Evolutionary conservation across 2,113 vertebrate genomes (phyloP).

Genomic region (Haemorhous mexicanus): DNA sequence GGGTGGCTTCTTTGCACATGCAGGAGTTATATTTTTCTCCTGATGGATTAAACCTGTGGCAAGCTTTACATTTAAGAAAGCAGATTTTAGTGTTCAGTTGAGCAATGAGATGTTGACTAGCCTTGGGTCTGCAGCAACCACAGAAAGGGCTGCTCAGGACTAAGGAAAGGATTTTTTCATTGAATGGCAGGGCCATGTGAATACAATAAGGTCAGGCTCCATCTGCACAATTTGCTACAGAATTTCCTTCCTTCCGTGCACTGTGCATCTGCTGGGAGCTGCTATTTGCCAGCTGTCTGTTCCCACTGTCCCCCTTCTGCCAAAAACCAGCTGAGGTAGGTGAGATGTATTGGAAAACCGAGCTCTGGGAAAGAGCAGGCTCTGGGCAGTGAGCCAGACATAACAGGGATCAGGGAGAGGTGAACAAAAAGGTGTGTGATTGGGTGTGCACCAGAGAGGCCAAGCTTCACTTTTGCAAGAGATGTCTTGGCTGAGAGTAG

Average conservation of each 20-base stretch:
- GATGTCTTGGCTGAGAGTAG: neutral
- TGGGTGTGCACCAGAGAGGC: neutral
- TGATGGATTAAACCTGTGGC: neutral
- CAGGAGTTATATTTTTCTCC: neutral
- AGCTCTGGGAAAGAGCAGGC: slow-evolving; percentile 32
- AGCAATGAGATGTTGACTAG: neutral
- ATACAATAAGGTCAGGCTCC: slow-evolving; percentile 48
- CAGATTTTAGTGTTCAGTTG: neutral
- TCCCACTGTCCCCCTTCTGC: neutral
- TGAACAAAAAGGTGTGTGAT: neutral
- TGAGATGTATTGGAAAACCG: neutral
- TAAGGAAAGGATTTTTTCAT: neutral
- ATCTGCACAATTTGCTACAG: slow-evolving; percentile 27
- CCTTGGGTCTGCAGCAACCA: neutral
- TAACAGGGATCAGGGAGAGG: slow-evolving; percentile 18
- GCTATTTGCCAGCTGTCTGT: slow-evolving; percentile 32
- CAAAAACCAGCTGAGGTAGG: slow-evolving; percentile 6
- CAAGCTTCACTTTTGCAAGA: neutral
- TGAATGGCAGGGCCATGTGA: slow-evolving; percentile 13
- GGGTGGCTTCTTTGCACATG: neutral
- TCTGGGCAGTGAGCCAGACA: neutral
- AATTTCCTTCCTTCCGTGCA: slow-evolving; percentile 53
- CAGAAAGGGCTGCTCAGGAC: neutral
- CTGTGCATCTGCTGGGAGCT: slow-evolving; percentile 7
- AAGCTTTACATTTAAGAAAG: neutral